phyloP scores from a whole-genome alignment of 2,888 invertebrate genomes.

The Microctonus brassicae region DNA sequence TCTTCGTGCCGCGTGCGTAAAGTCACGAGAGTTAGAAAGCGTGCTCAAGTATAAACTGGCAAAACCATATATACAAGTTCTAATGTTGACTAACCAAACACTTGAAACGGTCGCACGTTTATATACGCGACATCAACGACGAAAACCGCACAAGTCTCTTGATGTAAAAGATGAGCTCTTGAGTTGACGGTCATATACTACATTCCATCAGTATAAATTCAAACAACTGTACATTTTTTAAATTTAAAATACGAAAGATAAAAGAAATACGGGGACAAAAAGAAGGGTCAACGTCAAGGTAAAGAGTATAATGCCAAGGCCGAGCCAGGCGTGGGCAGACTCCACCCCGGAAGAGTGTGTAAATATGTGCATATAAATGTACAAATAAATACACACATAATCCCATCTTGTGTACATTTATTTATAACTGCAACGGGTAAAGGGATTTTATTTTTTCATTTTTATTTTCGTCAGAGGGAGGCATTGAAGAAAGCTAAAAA shows the following conservation, averaged over 20 bases:
- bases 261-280: not conserved
- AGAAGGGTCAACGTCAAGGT: not conserved
- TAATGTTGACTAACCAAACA: conserved; percentile 36
- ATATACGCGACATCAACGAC: not conserved
- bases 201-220: not conserved
- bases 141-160: not conserved
- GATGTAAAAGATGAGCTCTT: not conserved
- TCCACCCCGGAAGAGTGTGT: conserved; percentile 40
- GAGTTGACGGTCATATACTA: not conserved
- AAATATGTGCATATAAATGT: conserved; percentile 25
- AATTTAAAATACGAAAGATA: not conserved
- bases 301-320: conserved; percentile 38
- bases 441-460: no score
- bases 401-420: conserved; percentile 26
- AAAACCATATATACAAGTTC: conserved; percentile 22
- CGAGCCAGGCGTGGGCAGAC: conserved; percentile 42
- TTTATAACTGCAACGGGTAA: conserved; percentile 40
- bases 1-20: not conserved
- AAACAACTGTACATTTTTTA: not conserved
- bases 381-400: conserved; percentile 13
- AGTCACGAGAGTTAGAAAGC: conserved; percentile 31
- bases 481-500: conserved; percentile 19
- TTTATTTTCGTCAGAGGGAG: no score
- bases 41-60: conserved; percentile 5
- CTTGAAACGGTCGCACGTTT: conserved; percentile 14